Evolutionary conservation across 2,888 invertebrate genomes (phyloP), one percentile per base, ranked within the genome.

Genomic region (Kryphioiulus occultus): DNA sequence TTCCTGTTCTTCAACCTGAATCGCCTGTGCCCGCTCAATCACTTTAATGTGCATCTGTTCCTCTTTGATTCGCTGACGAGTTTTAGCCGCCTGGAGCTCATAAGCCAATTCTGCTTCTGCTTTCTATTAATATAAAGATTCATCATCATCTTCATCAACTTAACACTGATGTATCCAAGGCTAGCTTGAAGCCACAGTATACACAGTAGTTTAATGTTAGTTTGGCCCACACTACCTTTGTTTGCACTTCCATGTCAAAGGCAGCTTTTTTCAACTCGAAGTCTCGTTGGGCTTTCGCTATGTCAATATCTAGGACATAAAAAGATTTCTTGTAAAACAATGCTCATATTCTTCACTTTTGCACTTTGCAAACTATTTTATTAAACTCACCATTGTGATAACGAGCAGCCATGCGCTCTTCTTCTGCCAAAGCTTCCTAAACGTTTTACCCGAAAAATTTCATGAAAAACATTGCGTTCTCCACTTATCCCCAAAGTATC

Each of bases 31-130:
- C 88, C 98, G 94, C 92, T 98, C 98, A 39, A 98, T 96, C 0
- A 98, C 96, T 89, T 95, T 95, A 88, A 99, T 97, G 91, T 99
- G 98, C 98, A 99, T 99, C 91, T 98, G 96, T 92, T 99, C 99
- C 91, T 98, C 98, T 93, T 97, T 98, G 91, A 98, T 97, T 89
- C 96, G 94, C 91, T 99, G 98, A 91, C 97, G 97, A 0, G 98
- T 98, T 92, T 98, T 98, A 0, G 98, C 98, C 0, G 97, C 97
- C 94, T 98, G 97, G 88, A 98, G 92, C 91, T 97, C 97, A 91
- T 96, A 97, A 0, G 98, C 97, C 95, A 98, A 94, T 92, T 98
- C 97, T 15, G 97, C 97, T 93, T 98, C 97, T 85, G 98, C 98
- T 94, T 95, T 94, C 94, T 94, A 88, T 30, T 88, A 88, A 30